Evolutionary conservation across 1,140 invertebrate genomes (phyloP), one percentile per base, ranked within the genome.

Genomic region (Papilio polyxenes): DNA sequence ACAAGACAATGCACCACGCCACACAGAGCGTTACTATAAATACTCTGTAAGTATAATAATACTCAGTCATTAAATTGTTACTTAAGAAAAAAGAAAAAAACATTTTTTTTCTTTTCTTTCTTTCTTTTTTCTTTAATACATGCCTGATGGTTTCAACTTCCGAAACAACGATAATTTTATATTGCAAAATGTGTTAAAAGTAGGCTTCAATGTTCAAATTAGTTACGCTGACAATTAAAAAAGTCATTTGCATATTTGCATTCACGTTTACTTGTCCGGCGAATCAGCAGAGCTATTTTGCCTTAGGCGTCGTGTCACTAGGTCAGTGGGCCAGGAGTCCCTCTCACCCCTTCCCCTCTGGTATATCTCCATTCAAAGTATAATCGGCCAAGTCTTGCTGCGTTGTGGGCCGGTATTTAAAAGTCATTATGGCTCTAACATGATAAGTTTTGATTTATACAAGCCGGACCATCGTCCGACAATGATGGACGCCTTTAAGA

Each of bases 261-360:
- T 82, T 84, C 72, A 86, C 81, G 87, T 90, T 87, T 90, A 88
- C 90, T 89, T 90, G 87, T 89, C 86, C 85, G 85, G 82, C 83
- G 82, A 88, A 86, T 84, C 83, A 85, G 82, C 83, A 82, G 84
- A 84, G 88, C 82, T 88, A 37, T 89, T 89, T 88, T 87, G 87
- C 87, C 85, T 84, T 83, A 69, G 59, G 82, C 81, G 78, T 75
- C 83, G 87, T 90, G 90, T 91, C 88, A 91, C 85, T 90, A 84
- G 90, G 91, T 92, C 87, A 91, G 87, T 91, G 80, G 90, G 88
- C 76, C 89, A 89, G 88, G 85, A 89, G 83, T 83, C 81, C 82
- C 83, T 83, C 85, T 72, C 23, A 1, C 75, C 75, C 82, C 78
- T 9, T 77, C 75, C 48, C 65, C 53, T 17, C 53, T 56, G 23